Conservation (phyloP, 2,113 vertebrate genomes). For the Campylomormyrus tamandua region DNA sequence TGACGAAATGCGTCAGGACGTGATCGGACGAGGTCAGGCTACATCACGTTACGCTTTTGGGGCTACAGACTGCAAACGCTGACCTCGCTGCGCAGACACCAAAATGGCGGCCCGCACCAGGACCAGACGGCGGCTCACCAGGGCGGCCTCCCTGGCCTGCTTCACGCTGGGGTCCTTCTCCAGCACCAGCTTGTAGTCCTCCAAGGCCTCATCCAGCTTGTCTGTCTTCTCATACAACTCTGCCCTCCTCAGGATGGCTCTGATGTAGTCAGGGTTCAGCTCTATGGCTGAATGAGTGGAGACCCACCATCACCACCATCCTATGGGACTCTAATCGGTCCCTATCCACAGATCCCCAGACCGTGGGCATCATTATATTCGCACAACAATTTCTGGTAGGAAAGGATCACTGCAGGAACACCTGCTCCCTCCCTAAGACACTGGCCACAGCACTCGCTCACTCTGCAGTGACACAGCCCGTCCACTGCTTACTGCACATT, state of each 20-base stretch:
- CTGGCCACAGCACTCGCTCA: neutral
- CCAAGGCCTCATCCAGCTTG: constrained; percentile 89
- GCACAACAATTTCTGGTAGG: neutral
- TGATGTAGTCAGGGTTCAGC: constrained; percentile 76
- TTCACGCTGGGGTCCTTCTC: constrained; percentile 72
- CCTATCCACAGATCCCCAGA: neutral
- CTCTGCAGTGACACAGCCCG: neutral
- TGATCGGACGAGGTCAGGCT: neutral
- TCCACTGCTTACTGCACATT: neutral
- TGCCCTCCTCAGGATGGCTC: constrained; percentile 79
- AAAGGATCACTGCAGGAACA: neutral
- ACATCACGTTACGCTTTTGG: neutral
- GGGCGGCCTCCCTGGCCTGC: constrained; percentile 78
- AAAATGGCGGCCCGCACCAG: neutral
- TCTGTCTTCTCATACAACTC: constrained; percentile 88
- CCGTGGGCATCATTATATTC: neutral
- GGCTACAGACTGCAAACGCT: neutral
- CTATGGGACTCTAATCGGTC: neutral
- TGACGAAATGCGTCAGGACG: neutral
- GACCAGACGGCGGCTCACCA: constrained; percentile 53
- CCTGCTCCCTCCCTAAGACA: neutral
- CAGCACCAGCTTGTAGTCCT: constrained; percentile 80
- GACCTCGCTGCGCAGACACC: neutral
- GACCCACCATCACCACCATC: neutral
- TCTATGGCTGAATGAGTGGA: constrained; percentile 61